phyloP scores from a whole-genome alignment of 2,797 vertebrate genomes.

The Acridotheres tristis region DNA sequence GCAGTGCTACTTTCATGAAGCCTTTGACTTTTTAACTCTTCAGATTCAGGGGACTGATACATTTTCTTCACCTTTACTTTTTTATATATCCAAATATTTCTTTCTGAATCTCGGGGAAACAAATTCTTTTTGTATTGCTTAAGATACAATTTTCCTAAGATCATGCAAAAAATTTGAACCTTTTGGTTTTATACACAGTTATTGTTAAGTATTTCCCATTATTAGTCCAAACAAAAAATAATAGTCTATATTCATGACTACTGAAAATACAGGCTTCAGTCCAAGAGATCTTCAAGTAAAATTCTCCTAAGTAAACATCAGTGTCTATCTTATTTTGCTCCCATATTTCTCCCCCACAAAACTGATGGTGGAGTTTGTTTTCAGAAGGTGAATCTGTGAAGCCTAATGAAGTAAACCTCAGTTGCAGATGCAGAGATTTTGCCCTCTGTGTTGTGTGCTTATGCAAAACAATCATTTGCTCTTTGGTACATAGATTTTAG shows the following conservation, averaged over 20 bases:
- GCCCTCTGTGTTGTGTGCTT: fast-evolving
- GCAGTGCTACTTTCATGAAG: background rate
- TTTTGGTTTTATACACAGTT: background rate
- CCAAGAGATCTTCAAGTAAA: background rate
- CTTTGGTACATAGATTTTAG: background rate
- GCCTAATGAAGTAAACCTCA: no score
- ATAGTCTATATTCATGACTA: background rate
- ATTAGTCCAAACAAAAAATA: background rate
- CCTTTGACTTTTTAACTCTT: background rate
- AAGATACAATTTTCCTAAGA: background rate
- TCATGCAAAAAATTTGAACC: background rate
- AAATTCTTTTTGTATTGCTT: background rate
- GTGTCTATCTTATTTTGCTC: background rate
- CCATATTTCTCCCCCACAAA: background rate
- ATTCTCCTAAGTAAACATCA: background rate
- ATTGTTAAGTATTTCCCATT: background rate
- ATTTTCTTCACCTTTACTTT: background rate
- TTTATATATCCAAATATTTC: background rate
- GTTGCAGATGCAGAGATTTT: background rate
- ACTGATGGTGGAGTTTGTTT: background rate
- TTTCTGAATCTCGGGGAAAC: background rate
- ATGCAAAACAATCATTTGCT: background rate
- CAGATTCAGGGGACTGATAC: background rate
- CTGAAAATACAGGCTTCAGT: background rate
- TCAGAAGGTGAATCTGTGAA: background rate